Evolutionary conservation across 2,888 invertebrate genomes (phyloP), one percentile per base, ranked within the genome.

Genomic region (Apoda limacodes): DNA sequence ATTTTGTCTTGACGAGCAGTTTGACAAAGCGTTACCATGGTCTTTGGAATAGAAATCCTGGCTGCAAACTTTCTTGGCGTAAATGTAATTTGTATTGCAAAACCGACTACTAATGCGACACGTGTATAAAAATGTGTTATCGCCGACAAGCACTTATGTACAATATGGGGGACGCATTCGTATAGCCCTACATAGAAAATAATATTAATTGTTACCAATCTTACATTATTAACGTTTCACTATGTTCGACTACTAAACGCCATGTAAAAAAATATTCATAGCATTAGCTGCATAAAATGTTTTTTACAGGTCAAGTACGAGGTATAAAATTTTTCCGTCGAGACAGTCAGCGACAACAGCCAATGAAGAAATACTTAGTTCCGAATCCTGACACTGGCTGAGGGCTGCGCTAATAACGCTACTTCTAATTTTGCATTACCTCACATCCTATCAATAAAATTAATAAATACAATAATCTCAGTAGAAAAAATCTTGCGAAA

Each of bases 141-240:
- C 63, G 56, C 63, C 64, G 56, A 66, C 58, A 72, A 74, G 68
- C 80, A 80, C 78, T 74, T 52, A 54, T 59, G 17, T 17, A 17
- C 17, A 17, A 17, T 17, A 17, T 17, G 57, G 67, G 74, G 74
- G 53, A 75, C 80, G 76, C 67, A 65, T 70, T 66, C 63, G 52
- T 64, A 52, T 58, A 56, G 52, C 80, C n/a, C 75, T 76, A 74
- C 52, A 63, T 61, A 70, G 63, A 67, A 74, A 70, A 71, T 70
- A 75, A 67, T 70, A 74, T 65, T 70, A 72, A 70, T 70, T 76
- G 71, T 82, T 81, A 82, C 81, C 82, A 78, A 80, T 78, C 80
- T 81, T 81, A 81, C 82, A 81, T 82, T 80, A 72, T 67, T 62
- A 81, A 81, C 80, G 67, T 68, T 75, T 82, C 82, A 82, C 82